These are phyloP conservation scores for Dromas ardeola DNA, from an alignment of 2,113 vertebrate genomes.

Conservation along the genomic window DNA sequence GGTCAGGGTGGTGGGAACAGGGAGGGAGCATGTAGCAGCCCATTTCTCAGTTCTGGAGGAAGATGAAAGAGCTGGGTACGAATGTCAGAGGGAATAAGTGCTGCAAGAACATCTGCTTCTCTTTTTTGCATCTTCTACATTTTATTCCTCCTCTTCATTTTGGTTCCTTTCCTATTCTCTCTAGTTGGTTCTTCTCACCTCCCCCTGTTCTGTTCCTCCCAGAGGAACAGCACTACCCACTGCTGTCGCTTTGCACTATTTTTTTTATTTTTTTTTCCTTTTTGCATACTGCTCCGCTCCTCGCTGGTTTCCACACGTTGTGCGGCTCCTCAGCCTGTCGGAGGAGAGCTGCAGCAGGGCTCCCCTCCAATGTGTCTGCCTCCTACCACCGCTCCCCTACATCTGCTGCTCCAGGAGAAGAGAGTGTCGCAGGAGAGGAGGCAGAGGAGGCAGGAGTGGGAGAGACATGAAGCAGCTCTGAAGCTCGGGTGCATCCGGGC, in stretches of 20 bases:
- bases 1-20: not conserved
- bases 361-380: constrained; percentile 61
- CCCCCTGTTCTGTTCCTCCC: constrained; percentile 68
- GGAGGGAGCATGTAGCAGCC: not conserved
- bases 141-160: constrained; percentile 65
- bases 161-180: constrained; percentile 64
- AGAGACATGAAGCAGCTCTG: constrained; percentile 54
- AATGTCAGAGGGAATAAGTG: constrained; percentile 48
- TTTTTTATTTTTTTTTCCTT: not conserved
- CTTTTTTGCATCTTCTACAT: constrained; percentile 55
- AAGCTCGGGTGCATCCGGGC: constrained; percentile 57
- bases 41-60: constrained; percentile 11
- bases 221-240: constrained; percentile 68
- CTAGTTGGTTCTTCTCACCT: constrained; percentile 67
- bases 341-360: constrained; percentile 57
- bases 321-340: constrained; percentile 31
- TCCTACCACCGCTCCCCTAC: constrained; percentile 57
- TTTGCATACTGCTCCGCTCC: constrained; percentile 42
- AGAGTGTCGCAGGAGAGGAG: constrained; percentile 47
- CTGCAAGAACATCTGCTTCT: constrained; percentile 65
- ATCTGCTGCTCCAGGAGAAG: constrained; percentile 61
- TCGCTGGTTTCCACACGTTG: constrained; percentile 35
- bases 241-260: constrained; percentile 60
- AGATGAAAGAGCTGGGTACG: constrained; percentile 7
- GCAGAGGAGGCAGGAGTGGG: constrained; percentile 56